Base-by-base conservation (phyloP, 2,797 vertebrate genomes). In the Moxostoma hubbsi region DNA sequence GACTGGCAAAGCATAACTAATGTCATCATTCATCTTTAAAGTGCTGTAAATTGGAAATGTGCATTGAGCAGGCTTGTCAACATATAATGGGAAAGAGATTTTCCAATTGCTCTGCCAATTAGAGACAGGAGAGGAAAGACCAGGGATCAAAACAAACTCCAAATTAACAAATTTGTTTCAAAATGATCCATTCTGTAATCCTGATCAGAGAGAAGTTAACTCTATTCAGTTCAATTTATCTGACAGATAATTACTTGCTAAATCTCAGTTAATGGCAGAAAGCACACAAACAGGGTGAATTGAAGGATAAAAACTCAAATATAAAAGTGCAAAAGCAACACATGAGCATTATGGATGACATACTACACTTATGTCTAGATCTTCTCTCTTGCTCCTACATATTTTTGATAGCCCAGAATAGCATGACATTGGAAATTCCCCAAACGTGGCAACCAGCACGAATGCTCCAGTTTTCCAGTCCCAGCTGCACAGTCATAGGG, bases 11-110 rank as follows among this genome's bases (percentile, higher is more conserved):
- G 75, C 69, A 85, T 81, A 58, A 82, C 82, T 88, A 85, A 87
- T 85, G 81, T 83, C 81, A 83, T 82, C 57, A 7, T 85, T 89
- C 82, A 87, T 2, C 7, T 83, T 84, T 68, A 85, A 77, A 64
- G 80, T 36, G 71, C 81, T 50, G 68, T 67, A 86, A 85, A 86
- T 81, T 73, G 82, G 77, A 79, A 79, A 76, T 82, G 36, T 58
- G 81, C 73, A 70, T 73, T 43, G 18, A 68, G 50, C 11, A n/a
- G 73, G 47, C 61, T 73, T 81, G 81, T 70, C 71, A 77, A 70
- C 63, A 66, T 57, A 49, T 72, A 54, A 76, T 54, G 47, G 43
- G 77, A 73, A 62, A 59, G 36, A 76, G 58, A 54, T 54, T 77
- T 84, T 70, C 77, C 69, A 80, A 46, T 54, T 13, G 55, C 55